Base-by-base conservation (phyloP, 2,113 vertebrate species). In the Zosterops japonicus region DNA sequence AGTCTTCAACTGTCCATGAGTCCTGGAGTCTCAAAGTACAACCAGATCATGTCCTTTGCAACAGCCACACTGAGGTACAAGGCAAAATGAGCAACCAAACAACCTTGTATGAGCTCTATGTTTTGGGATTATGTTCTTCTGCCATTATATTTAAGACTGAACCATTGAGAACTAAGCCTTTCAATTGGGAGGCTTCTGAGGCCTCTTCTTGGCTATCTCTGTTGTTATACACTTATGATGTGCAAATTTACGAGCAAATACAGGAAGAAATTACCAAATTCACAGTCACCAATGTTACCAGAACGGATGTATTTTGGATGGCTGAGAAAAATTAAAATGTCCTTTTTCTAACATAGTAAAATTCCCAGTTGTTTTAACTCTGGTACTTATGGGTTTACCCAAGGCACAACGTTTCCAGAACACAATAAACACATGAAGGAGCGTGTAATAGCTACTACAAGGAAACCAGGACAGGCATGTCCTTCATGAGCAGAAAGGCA, bases 71-170 rank as follows among this genome's bases (percentile, higher is more conserved):
- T 77, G 24, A 63, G 50, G 52, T 17, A 65, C 23, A 18, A 70
- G 11, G 42, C 27, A 86, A 80, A 88, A 81, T 1, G 6, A 55
- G 18, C 8, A 68, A 28, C 4, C 27, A 53, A 80, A 76, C 33
- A n/a, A 5, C 6, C 22, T 36, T 41, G 11, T 20, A 29, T 8
- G 33, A 22, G 7, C 29, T 50, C 29, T 24, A 2, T 0, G 0
- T 12, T 70, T 88, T 63, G 64, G 1, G 1, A 35, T 4, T 74
- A 27, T 55, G 50, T 17, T 50, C 28, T 57, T 83, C 47, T 83
- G 52, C 21, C 60, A 25, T 13, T 44, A 35, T 5, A 39, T 67
- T 57, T 50, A 75, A 68, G 52, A 52, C 3, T 25, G 59, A 86
- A 52, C 33, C 29, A 41, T 29, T 24, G 16, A 61, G 46, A 90